These are phyloP conservation scores for Sarcophaga rosellei DNA, from an alignment of 2,888 invertebrate genomes.

Conservation along the genomic window DNA sequence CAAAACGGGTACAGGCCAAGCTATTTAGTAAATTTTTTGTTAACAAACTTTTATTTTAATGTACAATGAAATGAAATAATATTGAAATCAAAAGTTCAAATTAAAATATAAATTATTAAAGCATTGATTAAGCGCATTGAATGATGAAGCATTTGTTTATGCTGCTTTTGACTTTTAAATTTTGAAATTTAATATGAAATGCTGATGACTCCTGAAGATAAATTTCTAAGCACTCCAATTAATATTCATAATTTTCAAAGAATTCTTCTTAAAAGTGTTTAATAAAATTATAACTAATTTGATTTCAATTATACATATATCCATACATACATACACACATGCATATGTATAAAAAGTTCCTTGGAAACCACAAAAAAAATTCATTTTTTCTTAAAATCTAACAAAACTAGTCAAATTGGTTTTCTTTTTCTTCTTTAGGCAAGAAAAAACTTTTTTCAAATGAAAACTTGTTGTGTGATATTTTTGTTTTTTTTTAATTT, in stretches of 20 bases:
- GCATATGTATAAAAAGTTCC: slow-evolving; percentile 14
- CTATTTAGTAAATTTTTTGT: background rate
- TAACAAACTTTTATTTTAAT: background rate
- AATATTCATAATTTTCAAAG: slow-evolving; percentile 1
- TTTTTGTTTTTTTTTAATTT: slow-evolving; percentile 29
- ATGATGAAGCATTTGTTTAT: slow-evolving; percentile 34
- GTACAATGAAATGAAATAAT: slow-evolving; percentile 1
- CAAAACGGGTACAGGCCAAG: background rate
- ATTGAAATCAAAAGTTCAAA: slow-evolving; percentile 10
- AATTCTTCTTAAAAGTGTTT: slow-evolving; percentile 29
- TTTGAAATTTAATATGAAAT: background rate
- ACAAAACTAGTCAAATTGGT: slow-evolving; percentile 51
- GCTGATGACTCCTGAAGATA: slow-evolving; percentile 21
- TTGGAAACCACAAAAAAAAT: slow-evolving; percentile 25
- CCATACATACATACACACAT: too few species aligned
- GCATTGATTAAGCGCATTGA: slow-evolving; percentile 38
- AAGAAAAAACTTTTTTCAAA: slow-evolving; percentile 4
- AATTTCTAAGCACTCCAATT: background rate
- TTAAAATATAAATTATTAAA: slow-evolving; percentile 19
- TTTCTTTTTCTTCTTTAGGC: background rate
- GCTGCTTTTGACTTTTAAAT: background rate
- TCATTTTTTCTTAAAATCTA: background rate
- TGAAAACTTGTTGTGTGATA: slow-evolving; percentile 51
- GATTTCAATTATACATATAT: slow-evolving; percentile 39
- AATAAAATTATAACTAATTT: slow-evolving; percentile 43